Base-by-base conservation (phyloP, 2,888 invertebrate genomes). In the Perdita meconis region DNA sequence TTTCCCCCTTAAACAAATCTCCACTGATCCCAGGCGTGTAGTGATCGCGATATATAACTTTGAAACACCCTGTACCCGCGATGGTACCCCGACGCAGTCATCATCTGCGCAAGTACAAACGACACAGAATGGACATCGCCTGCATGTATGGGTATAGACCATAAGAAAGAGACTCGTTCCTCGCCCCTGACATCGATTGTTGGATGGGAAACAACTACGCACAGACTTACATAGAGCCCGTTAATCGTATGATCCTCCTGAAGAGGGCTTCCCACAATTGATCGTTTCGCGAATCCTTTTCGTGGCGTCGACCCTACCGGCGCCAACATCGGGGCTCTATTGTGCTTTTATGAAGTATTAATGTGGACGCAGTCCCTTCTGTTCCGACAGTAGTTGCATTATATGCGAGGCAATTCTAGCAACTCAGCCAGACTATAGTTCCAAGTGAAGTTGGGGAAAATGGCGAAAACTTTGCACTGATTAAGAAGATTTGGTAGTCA, bases 161-260 rank as follows among this genome's bases (percentile, higher is more conserved):
- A 66, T 66, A 71, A 56, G 61, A 61, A 65, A 72, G 74, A 74
- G 53, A 63, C 34, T 5, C n/a, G 40, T 5, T 44, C 69, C 60
- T 56, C 65, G 60, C 60, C 57, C 50, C 65, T 71, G 61, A 68
- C 80, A 79, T 75, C 71, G 79, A 81, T 79, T 76, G 76, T 72
- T 64, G 72, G 51, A n/a, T n/a, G n/a, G n/a, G 63, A 75, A 74
- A 72, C 68, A 78, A 78, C 67, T 63, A 61, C 53, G n/a, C 68
- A 61, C 57, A 72, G 71, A 63, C 68, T n/a, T n/a, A 68, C 65
- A 47, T 63, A 42, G 63, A 75, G 57, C 40, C 44, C 55, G 36
- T 63, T 63, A 71, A n/a, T 61, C 42, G 55, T 70, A 73, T 26
- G 69, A 66, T 42, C 50, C 47, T 67, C 53, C 53, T 2, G 38